Conservation (phyloP, 2,888 invertebrate species). For the Clostera curtula region DNA sequence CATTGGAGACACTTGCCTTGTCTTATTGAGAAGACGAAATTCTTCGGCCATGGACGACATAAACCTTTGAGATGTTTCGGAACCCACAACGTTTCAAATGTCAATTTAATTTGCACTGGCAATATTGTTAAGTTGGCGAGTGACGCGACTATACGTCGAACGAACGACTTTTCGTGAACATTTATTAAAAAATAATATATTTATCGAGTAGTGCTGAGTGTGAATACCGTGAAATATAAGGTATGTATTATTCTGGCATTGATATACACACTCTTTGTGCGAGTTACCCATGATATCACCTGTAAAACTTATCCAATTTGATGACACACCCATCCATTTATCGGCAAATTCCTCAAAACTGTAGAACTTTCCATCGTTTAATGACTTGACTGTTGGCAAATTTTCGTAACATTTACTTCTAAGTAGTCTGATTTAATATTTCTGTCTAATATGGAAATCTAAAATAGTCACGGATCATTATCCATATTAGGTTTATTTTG, state of each 20-base stretch:
- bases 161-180: conserved; percentile 49
- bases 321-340: conserved; percentile 67
- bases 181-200: conserved; percentile 29
- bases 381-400: no score
- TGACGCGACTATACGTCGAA: conserved; percentile 54
- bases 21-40: no score
- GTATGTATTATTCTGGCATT: conserved; percentile 40
- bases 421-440: conserved; percentile 6
- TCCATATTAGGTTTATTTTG: conserved; percentile 70
- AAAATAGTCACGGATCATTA: conserved; percentile 35
- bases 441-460: conserved; percentile 30
- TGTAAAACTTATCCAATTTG: conserved; percentile 33
- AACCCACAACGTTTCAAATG: no score
- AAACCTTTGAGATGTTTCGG: no score
- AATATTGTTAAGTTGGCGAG: conserved; percentile 33
- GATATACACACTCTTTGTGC: no score
- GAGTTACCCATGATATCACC: no score
- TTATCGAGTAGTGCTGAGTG: conserved; percentile 19
- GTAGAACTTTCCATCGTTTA: conserved; percentile 24
- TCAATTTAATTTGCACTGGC: conserved; percentile 15
- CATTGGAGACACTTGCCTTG: no score
- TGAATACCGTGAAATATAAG: conserved; percentile 24
- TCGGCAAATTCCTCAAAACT: conserved; percentile 36
- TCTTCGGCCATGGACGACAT: no score
- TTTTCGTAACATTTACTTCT: no score